phyloP scores from a whole-genome alignment of 2,113 vertebrate species.

The Gambusia holbrooki region DNA sequence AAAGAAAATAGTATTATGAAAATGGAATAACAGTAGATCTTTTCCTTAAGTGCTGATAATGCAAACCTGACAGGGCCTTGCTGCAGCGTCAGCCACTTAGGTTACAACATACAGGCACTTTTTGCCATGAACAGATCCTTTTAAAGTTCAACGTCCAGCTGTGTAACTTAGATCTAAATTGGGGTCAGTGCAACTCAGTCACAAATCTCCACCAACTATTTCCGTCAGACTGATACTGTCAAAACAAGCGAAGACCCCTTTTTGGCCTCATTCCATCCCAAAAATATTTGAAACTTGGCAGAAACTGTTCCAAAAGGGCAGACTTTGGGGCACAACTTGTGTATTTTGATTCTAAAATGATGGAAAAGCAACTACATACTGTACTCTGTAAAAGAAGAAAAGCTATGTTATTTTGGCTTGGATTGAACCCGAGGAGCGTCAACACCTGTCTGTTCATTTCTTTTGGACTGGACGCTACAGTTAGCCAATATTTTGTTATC shows the following conservation, averaged over 20 bases:
- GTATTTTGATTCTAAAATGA: not conserved
- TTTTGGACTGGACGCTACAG: not conserved
- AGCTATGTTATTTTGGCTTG: not conserved
- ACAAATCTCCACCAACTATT: slow-evolving; percentile 17
- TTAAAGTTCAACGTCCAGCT: slow-evolving; percentile 34
- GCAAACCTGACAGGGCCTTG: slow-evolving; percentile 30
- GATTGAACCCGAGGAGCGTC: not conserved
- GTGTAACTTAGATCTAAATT: slow-evolving; percentile 24
- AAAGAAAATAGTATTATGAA: slow-evolving; percentile 24
- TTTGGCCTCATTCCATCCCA: not conserved
- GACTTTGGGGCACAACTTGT: not conserved
- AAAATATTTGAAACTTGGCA: slow-evolving; percentile 10
- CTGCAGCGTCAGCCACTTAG: slow-evolving; percentile 31
- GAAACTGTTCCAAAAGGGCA: not conserved
- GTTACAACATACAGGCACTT: slow-evolving; percentile 40
- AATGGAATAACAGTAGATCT: not conserved
- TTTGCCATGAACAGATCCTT: slow-evolving; percentile 22
- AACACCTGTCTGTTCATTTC: not conserved
- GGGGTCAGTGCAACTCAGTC: slow-evolving; percentile 14
- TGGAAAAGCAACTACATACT: not conserved
- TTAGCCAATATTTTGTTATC: not conserved
- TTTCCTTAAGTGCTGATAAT: slow-evolving; percentile 15
- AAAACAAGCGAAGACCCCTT: slow-evolving; percentile 11
- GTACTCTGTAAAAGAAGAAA: not conserved
- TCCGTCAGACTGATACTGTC: slow-evolving; percentile 13